phyloP scores from a whole-genome alignment of 37 sponge, comb jelly and placozoan genomes.

The Aplysina aerophoba region DNA sequence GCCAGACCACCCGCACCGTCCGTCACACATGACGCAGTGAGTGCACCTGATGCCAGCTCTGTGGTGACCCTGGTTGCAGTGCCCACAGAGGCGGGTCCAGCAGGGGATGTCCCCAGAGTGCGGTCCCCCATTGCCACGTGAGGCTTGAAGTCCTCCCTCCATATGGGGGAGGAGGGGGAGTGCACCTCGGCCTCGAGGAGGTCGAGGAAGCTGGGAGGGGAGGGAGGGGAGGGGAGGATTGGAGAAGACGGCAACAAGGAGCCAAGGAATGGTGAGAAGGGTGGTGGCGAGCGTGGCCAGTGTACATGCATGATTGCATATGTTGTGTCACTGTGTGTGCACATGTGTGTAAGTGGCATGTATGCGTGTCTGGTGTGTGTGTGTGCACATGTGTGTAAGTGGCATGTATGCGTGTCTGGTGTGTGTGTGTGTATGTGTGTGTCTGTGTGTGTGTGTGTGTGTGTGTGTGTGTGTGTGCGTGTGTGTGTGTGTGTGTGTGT shows the following conservation, averaged over 20 bases:
- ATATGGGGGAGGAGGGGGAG: slow-evolving; percentile 64
- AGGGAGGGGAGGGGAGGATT: not conserved
- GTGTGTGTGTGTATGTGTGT: too few species aligned
- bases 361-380: too few species aligned
- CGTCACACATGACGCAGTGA: too few species aligned
- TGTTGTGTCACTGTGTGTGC: not conserved
- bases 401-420: too few species aligned
- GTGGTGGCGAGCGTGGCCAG: not conserved
- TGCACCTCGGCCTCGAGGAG: slow-evolving; percentile 62
- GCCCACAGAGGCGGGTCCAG: slow-evolving; percentile 18
- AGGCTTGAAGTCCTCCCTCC: slow-evolving; percentile 75
- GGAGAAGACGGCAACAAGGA: not conserved
- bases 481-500: too few species aligned
- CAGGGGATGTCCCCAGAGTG: slow-evolving; percentile 54
- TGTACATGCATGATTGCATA: not conserved
- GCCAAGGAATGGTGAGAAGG: not conserved
- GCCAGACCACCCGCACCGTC: too few species aligned
- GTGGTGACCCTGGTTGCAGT: slow-evolving; percentile 10
- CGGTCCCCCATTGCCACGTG: not conserved
- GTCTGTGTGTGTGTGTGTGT: too few species aligned
- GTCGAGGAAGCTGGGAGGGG: slow-evolving; percentile 56
- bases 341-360: too few species aligned
- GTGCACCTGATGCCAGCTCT: slow-evolving; percentile 12
- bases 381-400: too few species aligned
- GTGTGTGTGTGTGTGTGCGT: too few species aligned